Conservation (phyloP, 2,113 vertebrate species). For the Porphyrio hochstetteri region DNA sequence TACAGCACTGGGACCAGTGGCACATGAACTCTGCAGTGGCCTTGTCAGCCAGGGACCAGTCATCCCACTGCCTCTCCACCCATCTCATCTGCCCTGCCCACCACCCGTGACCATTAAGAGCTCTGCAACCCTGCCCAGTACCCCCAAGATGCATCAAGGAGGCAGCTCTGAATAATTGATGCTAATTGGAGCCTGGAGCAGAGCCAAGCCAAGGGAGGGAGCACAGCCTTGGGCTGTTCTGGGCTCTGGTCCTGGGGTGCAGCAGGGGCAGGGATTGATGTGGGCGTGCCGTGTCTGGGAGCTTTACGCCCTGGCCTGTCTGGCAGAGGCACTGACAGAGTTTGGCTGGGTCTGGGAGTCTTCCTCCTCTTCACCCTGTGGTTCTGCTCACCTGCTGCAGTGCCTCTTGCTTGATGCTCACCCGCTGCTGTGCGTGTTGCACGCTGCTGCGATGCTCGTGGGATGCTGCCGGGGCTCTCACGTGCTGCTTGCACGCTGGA, state of each 20-base stretch:
- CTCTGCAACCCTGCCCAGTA: neutral
- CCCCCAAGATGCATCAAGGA: neutral
- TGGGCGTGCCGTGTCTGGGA: neutral
- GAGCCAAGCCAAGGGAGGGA: neutral
- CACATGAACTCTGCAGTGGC: neutral
- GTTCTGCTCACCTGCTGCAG: neutral
- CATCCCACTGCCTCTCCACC: neutral
- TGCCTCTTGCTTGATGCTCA: no score
- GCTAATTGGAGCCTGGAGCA: slow-evolving; percentile 1
- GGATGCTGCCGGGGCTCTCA: neutral
- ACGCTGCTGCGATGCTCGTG: neutral
- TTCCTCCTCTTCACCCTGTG: neutral
- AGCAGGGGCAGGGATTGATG: neutral
- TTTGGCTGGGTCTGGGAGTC: neutral
- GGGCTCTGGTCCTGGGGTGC: neutral
- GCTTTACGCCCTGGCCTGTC: neutral
- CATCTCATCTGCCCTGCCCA: neutral
- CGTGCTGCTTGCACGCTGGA: neutral
- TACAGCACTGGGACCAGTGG: neutral
- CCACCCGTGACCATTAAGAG: fast-evolving
- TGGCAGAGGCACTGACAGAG: neutral
- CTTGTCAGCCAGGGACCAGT: neutral
- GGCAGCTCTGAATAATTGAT: slow-evolving; percentile 25
- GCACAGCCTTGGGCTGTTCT: neutral
- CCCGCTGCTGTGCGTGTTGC: neutral